Conservation (phyloP, 1,140 invertebrate species). For the Saxidomus purpurata region DNA sequence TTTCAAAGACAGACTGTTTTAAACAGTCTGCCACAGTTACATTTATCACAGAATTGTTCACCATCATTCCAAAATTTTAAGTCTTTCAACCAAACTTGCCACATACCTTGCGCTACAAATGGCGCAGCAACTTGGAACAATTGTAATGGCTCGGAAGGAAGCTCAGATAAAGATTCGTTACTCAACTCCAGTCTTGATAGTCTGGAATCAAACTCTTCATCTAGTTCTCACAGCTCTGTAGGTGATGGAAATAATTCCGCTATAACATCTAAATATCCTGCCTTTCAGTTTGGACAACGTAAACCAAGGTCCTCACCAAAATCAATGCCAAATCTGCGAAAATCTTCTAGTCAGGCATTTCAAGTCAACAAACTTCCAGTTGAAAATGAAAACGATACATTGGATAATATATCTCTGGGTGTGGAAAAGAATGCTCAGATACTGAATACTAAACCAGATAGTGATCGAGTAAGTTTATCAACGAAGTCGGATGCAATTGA, state of each 20-base stretch:
- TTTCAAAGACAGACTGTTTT: neutral
- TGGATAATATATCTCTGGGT: neutral
- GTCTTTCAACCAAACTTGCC: neutral
- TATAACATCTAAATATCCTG: neutral
- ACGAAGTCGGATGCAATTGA: neutral
- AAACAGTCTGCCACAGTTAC: neutral
- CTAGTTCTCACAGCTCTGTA: slow-evolving; percentile 3
- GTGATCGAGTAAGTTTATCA: neutral
- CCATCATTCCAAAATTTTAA: neutral
- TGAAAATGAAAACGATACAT: neutral
- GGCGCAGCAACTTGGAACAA: neutral
- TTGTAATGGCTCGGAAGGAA: slow-evolving; percentile 12
- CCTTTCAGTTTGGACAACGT: neutral
- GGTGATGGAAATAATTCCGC: neutral
- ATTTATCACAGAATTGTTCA: neutral
- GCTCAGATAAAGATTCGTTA: slow-evolving; percentile 31
- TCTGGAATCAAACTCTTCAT: neutral
- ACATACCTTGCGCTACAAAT: neutral
- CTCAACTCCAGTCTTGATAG: neutral
- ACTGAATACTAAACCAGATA: neutral
- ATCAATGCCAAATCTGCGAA: neutral
- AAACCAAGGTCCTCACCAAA: neutral
- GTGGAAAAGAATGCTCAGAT: neutral
- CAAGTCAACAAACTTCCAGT: neutral
- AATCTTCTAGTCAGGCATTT: neutral